Base-by-base conservation (phyloP, 2,888 invertebrate species). In the Dysmachus trigonus region DNA sequence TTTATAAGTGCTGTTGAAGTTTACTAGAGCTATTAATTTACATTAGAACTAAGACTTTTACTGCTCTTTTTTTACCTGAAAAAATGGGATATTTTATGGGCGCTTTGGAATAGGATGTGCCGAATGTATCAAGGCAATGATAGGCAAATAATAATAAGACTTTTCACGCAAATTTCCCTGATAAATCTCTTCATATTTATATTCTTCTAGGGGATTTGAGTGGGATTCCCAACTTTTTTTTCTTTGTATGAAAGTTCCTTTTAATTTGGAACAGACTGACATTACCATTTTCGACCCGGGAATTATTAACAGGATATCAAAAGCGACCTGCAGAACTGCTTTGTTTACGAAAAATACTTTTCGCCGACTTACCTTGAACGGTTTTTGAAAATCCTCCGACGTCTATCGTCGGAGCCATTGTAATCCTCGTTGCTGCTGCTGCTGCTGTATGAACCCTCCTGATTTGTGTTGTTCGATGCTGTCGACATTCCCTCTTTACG, bases 341-440 rank as follows among this genome's bases (percentile, higher is more conserved):
- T 82, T 62, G 0, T 82, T 62, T 62, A 27, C 0, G 27, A 15
- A 76, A 38, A 22, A 18, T 0, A 62, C 22, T 10, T 3, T 27
- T 41, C 8, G n/a, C 7, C 33, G 27, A 77, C 35, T 51, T 92
- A 95, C 95, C 95, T 94, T 90, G 94, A 92, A 90, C 96, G 94
- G 90, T 96, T 95, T 91, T 95, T 95, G 89, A 94, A 94, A 87
- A 95, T 94, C 89, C 95, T 93, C 88, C 95, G 92, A 88, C 95
- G 92, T 88, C 94, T 93, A 89, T 95, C 95, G 91, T 97, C 97
- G 87, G 95, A 94, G 90, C 95, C 94, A 89, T 94, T 94, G 90
- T 96, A 96, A 91, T 97, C 97, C 92, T 97, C 97, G 30, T 96
- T 96, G 91, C 97, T 97, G 90, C 97, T 97, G 91, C 97, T 97